Conservation (phyloP, 1,140 invertebrate genomes). For the Drosophila bipectinata region DNA sequence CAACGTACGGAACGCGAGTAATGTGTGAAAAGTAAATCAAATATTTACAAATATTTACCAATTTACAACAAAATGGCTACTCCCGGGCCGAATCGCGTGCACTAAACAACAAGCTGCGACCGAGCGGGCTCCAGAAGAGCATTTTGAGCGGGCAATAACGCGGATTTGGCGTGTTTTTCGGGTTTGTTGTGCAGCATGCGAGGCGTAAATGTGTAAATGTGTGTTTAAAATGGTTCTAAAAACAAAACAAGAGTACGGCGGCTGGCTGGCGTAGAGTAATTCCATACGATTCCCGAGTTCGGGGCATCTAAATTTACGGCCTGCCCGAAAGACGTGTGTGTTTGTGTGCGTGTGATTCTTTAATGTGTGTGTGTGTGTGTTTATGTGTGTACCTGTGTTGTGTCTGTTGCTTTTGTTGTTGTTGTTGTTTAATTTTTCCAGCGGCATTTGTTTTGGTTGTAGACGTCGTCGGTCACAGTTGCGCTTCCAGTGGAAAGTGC, state of each 20-base stretch:
- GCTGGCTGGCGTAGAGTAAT: slow-evolving; percentile 16
- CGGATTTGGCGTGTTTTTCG: slow-evolving; percentile 34
- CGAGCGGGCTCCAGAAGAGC: background rate
- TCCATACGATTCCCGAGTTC: slow-evolving; percentile 27
- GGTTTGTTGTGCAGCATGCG: slow-evolving; percentile 34
- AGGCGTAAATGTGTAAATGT: slow-evolving; percentile 26
- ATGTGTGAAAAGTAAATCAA: slow-evolving; percentile 50
- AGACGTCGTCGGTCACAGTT: background rate
- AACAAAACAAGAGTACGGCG: slow-evolving; percentile 48
- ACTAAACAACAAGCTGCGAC: slow-evolving; percentile 19
- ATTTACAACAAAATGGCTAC: slow-evolving; percentile 52
- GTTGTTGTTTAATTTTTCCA: slow-evolving; percentile 46
- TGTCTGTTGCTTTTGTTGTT: slow-evolving; percentile 5
- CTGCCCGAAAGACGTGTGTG: slow-evolving; percentile 44
- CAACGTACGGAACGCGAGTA: slow-evolving; percentile 24
- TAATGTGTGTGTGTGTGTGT: slow-evolving; percentile 22
- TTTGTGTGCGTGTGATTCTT: slow-evolving; percentile 14
- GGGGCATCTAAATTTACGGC: slow-evolving; percentile 53
- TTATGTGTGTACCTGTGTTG: background rate
- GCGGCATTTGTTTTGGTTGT: slow-evolving; percentile 51
- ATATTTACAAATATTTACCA: slow-evolving; percentile 52
- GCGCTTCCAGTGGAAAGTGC: slow-evolving; percentile 43
- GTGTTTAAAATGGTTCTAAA: slow-evolving; percentile 50
- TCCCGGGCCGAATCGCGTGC: slow-evolving; percentile 15
- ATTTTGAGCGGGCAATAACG: background rate